These are phyloP conservation scores for Danio choprae DNA, from an alignment of 2,797 vertebrate genomes.

Conservation along the genomic window DNA sequence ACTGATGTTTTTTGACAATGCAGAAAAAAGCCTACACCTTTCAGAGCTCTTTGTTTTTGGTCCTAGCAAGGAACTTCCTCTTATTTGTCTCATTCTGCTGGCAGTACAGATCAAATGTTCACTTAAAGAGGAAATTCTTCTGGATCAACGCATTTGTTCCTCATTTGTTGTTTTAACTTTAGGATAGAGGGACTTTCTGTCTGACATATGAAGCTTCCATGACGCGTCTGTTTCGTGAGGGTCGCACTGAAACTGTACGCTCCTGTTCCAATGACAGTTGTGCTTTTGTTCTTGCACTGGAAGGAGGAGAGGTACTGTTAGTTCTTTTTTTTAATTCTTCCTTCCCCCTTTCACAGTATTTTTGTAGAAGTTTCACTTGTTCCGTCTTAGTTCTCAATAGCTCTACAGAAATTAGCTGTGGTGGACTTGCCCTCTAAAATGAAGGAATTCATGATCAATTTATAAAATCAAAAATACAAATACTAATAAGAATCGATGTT, in stretches of 20 bases:
- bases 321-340: background rate
- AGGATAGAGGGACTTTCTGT: constrained; percentile 87
- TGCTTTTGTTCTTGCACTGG: constrained; percentile 82
- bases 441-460: background rate
- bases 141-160: background rate
- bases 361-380: background rate
- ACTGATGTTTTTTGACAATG: too few relatives aligned
- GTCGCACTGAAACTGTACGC: constrained; percentile 88
- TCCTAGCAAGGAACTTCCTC: background rate
- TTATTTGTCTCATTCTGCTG: background rate
- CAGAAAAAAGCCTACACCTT: background rate
- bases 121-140: background rate
- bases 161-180: background rate
- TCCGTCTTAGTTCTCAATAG: background rate
- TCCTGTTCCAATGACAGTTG: constrained; percentile 86
- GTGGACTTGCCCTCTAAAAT: background rate
- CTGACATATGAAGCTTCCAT: constrained; percentile 89
- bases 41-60: background rate
- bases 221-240: constrained; percentile 90
- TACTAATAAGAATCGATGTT: too few relatives aligned
- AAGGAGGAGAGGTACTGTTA: constrained; percentile 69
- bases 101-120: background rate
- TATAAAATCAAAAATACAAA: background rate
- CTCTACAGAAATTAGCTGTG: background rate
- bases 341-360: background rate